Evolutionary conservation across 2,888 invertebrate species (phyloP).

Genomic region (Drosophila koepferae): DNA sequence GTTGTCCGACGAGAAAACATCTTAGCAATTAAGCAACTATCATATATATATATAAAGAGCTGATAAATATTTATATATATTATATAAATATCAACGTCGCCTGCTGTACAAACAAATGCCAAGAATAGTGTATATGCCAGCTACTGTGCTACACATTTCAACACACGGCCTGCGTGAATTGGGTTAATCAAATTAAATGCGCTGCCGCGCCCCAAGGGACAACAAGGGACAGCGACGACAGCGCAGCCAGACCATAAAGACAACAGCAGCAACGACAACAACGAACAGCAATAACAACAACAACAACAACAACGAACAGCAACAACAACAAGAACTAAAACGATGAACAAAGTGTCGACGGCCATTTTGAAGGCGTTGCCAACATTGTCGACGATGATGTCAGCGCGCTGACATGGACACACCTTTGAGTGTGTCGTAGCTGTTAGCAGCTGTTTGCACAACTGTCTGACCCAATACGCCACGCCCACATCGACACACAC

Average conservation of each 20-base stretch:
- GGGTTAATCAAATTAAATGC: constrained; percentile 83
- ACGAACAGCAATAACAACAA: constrained; percentile 19
- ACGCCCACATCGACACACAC: constrained; percentile 36
- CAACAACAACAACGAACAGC: constrained; percentile 14
- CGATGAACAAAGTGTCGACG: constrained; percentile 46
- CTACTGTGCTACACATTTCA: constrained; percentile 36
- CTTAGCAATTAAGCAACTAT: constrained; percentile 9
- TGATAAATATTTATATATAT: background rate
- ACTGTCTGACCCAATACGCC: constrained; percentile 52
- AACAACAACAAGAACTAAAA: constrained; percentile 8
- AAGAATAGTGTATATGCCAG: constrained; percentile 14
- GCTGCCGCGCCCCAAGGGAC: constrained; percentile 72
- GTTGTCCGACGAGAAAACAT: background rate
- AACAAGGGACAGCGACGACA: constrained; percentile 30
- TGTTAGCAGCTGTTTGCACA: constrained; percentile 73
- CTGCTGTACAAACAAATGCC: constrained; percentile 1
- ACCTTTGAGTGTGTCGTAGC: constrained; percentile 72
- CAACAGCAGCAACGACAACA: constrained; percentile 16
- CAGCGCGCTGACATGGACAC: constrained; percentile 68
- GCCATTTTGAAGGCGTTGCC: constrained; percentile 73
- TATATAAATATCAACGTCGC: background rate
- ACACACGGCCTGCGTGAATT: constrained; percentile 60
- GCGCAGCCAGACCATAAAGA: constrained; percentile 13
- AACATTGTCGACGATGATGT: constrained; percentile 71
- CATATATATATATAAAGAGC: background rate